These are phyloP conservation scores for Neotragus pygmaeus DNA, from an alignment of 2,113 vertebrate species.

Conservation along the genomic window DNA sequence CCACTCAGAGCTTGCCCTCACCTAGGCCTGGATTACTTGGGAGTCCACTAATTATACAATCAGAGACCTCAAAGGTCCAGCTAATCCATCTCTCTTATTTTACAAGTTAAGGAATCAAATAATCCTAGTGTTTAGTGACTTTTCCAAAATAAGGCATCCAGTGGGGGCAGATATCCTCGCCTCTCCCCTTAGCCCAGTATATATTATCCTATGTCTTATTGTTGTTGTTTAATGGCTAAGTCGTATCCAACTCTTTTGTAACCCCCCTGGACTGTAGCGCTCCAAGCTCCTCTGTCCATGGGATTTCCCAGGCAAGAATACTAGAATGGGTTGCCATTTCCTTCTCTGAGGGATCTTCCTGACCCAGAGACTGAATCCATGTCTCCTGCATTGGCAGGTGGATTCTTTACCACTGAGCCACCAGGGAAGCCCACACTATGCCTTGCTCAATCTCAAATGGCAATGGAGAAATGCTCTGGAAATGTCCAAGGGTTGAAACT, in stretches of 20 bases:
- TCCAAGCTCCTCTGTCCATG: not conserved
- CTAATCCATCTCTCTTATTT: not conserved
- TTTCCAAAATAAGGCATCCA: not conserved
- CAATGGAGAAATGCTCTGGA: not conserved
- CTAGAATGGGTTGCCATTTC: not conserved
- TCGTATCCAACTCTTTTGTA: rapidly evolving
- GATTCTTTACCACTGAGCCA: not conserved
- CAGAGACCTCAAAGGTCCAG: not conserved
- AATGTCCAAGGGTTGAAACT: not conserved
- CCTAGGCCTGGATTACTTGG: not conserved
- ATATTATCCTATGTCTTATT: not conserved
- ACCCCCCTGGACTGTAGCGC: not conserved
- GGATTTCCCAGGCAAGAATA: not conserved
- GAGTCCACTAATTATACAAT: not conserved
- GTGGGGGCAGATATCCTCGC: rapidly evolving
- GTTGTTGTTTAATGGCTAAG: not conserved
- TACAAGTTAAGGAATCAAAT: not conserved
- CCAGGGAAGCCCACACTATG: not conserved
- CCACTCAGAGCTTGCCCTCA: not conserved
- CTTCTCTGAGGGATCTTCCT: not conserved
- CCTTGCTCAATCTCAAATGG: not conserved
- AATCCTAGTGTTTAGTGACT: not conserved
- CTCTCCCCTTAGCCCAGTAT: not conserved
- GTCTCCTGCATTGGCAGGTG: not conserved
- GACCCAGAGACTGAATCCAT: not conserved